Percentiles rank a stretch among this genome's conserved stretches.
These are phyloP conservation scores for Bergia puertoricense DNA, from an alignment of 92 coral and sea anemone species.

Conservation along the genomic window DNA sequence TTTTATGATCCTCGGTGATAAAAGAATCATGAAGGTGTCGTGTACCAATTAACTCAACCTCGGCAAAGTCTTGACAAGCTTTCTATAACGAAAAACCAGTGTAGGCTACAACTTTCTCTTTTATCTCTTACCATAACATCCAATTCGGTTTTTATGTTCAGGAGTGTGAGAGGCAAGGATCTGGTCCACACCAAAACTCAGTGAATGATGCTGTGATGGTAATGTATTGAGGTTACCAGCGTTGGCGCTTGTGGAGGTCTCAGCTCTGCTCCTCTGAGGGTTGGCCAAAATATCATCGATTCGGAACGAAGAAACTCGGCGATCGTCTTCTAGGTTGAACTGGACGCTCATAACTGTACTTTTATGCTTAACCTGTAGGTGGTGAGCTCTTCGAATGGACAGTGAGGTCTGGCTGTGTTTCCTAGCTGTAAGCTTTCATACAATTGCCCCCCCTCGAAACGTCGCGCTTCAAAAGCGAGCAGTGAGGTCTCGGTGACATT, in stretches of 20 bases:
- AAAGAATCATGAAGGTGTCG: constrained; percentile 20
- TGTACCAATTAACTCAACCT: constrained; percentile 23
- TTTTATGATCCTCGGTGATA: constrained; percentile 45
- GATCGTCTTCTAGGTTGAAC: constrained; percentile 49
- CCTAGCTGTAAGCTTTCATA: constrained; percentile 7
- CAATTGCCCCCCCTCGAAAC: constrained; percentile 55
- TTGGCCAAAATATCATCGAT: constrained; percentile 84
- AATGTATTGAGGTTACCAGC: constrained; percentile 39
- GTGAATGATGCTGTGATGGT: constrained; percentile 53
- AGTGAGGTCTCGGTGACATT: constrained; percentile 91
- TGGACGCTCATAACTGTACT: constrained; percentile 58
- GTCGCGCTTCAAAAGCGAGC: constrained; percentile 75
- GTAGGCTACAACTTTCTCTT: not conserved
- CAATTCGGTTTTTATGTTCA: constrained; percentile 64
- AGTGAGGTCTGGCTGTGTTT: not conserved
- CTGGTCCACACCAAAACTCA: constrained; percentile 89
- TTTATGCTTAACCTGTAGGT: not conserved
- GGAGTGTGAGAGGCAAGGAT: constrained; percentile 67
- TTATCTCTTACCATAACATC: constrained; percentile 67
- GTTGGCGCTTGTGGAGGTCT: constrained; percentile 51
- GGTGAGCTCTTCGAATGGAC: constrained; percentile 2
- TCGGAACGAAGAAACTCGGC: constrained; percentile 81
- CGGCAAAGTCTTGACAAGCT: constrained; percentile 2
- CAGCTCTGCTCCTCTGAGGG: constrained; percentile 54
- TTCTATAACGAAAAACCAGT: not conserved